Percentiles rank a stretch among this genome's conserved stretches.
phyloP scores from a whole-genome alignment of 2,113 vertebrate species.

The Apistogramma diplotaenia region DNA sequence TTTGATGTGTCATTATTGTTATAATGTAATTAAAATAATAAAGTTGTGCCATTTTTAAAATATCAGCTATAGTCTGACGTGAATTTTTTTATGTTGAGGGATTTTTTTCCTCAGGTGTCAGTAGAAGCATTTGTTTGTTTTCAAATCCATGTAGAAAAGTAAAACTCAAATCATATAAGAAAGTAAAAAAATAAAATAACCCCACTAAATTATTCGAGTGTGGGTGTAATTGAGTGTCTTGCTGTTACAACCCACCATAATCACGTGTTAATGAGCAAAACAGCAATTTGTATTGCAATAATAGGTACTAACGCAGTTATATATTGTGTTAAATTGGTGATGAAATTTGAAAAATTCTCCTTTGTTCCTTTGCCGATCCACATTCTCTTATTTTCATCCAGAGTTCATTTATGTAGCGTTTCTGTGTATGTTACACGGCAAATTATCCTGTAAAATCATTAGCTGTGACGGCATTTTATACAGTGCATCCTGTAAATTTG shows the following conservation, averaged over 20 bases:
- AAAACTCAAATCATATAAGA: too few relatives aligned
- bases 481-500: not conserved
- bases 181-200: not conserved
- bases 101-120: not conserved
- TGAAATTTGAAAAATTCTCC: not conserved
- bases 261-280: not conserved
- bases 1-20: too few relatives aligned
- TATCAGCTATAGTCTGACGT: not conserved
- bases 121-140: not conserved
- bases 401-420: not conserved
- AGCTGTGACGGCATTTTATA: rapidly evolving
- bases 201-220: not conserved
- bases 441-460: not conserved
- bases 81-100: not conserved
- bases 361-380: rapidly evolving
- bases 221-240: not conserved
- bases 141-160: not conserved
- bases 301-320: not conserved
- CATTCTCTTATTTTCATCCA: not conserved
- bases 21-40: not conserved
- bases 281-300: not conserved
- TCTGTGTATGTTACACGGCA: not conserved
- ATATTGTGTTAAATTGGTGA: not conserved
- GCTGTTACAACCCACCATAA: not conserved
- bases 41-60: rapidly evolving